Conservation (phyloP, 2,888 invertebrate genomes). For the Cheilosia impressa region DNA sequence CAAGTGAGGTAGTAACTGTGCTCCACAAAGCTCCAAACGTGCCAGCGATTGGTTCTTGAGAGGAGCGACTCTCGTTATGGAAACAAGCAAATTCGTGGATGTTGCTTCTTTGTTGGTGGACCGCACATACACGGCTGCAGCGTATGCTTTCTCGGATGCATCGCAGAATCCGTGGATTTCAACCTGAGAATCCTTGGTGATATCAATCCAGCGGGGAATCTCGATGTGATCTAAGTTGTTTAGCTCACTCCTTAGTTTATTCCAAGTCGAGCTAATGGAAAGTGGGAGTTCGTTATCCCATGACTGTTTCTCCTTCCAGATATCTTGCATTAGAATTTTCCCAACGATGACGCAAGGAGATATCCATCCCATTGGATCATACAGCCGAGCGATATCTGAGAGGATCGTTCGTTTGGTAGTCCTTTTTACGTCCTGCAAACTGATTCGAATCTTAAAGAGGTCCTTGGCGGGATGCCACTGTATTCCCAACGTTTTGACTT, state of each 20-base stretch:
- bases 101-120: background rate
- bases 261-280: background rate
- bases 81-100: background rate
- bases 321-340: slow-evolving; percentile 1
- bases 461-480: background rate
- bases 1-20: background rate
- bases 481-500: background rate
- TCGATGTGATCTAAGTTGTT: background rate
- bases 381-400: background rate
- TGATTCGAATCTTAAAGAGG: background rate
- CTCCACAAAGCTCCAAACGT: slow-evolving; percentile 8
- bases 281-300: background rate
- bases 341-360: slow-evolving; percentile 5
- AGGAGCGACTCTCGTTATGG: slow-evolving; percentile 30
- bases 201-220: slow-evolving; percentile 2
- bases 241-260: background rate
- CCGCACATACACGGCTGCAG: background rate
- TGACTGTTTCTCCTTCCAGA: background rate
- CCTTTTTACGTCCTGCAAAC: background rate
- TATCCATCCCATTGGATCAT: slow-evolving; percentile 1
- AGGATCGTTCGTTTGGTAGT: background rate
- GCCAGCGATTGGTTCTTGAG: slow-evolving; percentile 14
- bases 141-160: background rate
- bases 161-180: slow-evolving; percentile 17
- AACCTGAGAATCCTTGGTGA: background rate